Conservation (phyloP, 2,888 invertebrate genomes). For the Panopea generosa region DNA sequence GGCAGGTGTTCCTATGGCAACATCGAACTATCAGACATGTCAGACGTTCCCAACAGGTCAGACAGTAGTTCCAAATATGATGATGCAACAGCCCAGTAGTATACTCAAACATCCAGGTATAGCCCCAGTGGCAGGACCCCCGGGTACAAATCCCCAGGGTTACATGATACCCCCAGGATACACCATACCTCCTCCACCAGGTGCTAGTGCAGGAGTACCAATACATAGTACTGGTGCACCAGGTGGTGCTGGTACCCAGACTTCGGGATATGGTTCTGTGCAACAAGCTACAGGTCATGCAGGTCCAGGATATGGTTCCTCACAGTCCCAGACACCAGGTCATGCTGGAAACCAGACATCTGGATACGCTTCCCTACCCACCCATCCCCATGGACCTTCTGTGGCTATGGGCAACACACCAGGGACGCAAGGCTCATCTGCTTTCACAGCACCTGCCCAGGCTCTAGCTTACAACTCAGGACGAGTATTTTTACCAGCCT, state of each 20-base stretch:
- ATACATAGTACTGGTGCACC: conserved; percentile 22
- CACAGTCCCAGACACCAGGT: conserved; percentile 62
- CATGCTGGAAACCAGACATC: conserved; percentile 51
- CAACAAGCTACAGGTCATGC: neutral
- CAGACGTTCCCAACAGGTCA: too few relatives aligned
- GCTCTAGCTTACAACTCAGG: conserved; percentile 62
- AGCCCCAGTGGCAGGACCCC: conserved; percentile 31
- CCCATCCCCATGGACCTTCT: conserved; percentile 51
- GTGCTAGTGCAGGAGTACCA: conserved; percentile 20
- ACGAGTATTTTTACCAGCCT: conserved; percentile 64
- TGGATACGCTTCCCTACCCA: conserved; percentile 53
- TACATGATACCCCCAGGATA: conserved; percentile 50
- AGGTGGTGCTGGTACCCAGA: conserved; percentile 9
- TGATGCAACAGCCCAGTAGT: conserved; percentile 19
- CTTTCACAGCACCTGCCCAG: conserved; percentile 57
- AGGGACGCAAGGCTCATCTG: conserved; percentile 46
- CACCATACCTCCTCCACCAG: conserved; percentile 44
- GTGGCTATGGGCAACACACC: conserved; percentile 54
- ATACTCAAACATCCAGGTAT: conserved; percentile 38
- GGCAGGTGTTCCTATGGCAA: too few relatives aligned
- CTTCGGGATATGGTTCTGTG: conserved; percentile 19
- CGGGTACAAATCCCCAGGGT: conserved; percentile 43
- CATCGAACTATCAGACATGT: too few relatives aligned
- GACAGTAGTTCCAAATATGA: too few relatives aligned
- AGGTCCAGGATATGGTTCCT: conserved; percentile 29